A percentile compares a stretch with the other conserved stretches of the same genome.
phyloP scores from a whole-genome alignment of 2,113 vertebrate species.

The Glaucidium brasilianum region DNA sequence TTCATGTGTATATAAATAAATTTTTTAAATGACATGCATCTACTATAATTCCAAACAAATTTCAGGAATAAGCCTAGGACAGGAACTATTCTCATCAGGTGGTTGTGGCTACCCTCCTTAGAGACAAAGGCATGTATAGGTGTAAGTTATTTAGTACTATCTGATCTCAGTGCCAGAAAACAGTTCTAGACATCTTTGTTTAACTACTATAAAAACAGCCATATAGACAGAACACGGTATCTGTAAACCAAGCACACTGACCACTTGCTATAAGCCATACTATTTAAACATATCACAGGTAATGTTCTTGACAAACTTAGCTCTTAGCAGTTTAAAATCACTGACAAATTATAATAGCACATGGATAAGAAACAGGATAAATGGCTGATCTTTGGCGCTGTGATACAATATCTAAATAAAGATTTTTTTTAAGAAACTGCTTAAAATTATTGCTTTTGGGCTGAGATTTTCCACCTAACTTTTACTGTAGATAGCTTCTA shows the following conservation, averaged over 20 bases:
- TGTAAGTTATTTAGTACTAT: neutral
- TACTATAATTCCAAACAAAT: neutral
- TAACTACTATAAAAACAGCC: neutral
- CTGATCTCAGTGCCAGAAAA: neutral
- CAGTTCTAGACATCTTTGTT: neutral
- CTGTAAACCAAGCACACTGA: neutral
- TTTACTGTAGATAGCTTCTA: neutral
- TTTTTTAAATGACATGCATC: neutral
- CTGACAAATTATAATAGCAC: neutral
- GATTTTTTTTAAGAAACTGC: neutral
- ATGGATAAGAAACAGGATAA: neutral
- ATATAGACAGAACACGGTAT: neutral
- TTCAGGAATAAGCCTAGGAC: neutral
- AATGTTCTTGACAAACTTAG: neutral
- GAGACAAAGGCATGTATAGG: neutral
- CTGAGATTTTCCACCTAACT: neutral
- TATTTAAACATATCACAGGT: neutral
- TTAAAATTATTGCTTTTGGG: neutral
- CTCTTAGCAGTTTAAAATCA: neutral
- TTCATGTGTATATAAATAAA: neutral
- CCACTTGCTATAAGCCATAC: neutral
- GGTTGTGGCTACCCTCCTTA: neutral
- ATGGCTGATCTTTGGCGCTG: neutral
- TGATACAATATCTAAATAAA: neutral
- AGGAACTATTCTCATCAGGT: neutral